Percentiles rank a stretch among this genome's conserved stretches.
Evolutionary conservation across 1,140 invertebrate genomes (phyloP).

Genomic region (Euschistus heros): DNA sequence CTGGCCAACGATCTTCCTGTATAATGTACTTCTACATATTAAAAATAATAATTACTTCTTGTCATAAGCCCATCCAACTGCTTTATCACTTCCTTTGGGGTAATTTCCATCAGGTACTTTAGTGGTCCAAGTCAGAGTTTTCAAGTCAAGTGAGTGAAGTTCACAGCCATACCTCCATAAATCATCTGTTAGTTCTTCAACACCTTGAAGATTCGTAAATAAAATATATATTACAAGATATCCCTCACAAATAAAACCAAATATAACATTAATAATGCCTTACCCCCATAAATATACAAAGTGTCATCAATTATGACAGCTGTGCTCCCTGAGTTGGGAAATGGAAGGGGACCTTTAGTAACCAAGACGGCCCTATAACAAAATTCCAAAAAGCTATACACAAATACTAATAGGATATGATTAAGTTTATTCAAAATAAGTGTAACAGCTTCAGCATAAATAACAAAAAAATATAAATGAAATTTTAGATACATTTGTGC

Average conservation of each 20-base stretch:
- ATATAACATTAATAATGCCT: neutral
- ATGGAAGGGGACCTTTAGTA: conserved; percentile 32
- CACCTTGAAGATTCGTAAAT: conserved; percentile 14
- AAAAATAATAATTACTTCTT: conserved; percentile 31
- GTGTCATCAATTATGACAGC: conserved; percentile 33
- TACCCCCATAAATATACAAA: conserved; percentile 39
- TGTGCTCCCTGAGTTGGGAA: conserved; percentile 35
- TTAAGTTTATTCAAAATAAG: neutral
- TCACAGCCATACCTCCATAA: conserved; percentile 20
- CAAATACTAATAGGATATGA: neutral
- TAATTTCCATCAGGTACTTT: conserved; percentile 28
- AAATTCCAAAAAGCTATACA: conserved; percentile 10
- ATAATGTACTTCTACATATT: neutral
- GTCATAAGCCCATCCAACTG: conserved; percentile 36
- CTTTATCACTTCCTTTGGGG: conserved; percentile 38
- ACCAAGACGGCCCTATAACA: conserved; percentile 25
- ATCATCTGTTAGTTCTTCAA: conserved; percentile 20
- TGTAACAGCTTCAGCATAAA: neutral
- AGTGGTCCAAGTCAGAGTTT: conserved; percentile 33
- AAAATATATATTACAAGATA: neutral
- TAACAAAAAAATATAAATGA: no score
- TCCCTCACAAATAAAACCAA: neutral
- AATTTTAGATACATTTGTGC: no score
- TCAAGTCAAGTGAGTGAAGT: conserved; percentile 35
- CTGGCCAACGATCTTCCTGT: neutral